Base-by-base conservation (phyloP, 2,797 vertebrate species). In the Danio albolineatus region DNA sequence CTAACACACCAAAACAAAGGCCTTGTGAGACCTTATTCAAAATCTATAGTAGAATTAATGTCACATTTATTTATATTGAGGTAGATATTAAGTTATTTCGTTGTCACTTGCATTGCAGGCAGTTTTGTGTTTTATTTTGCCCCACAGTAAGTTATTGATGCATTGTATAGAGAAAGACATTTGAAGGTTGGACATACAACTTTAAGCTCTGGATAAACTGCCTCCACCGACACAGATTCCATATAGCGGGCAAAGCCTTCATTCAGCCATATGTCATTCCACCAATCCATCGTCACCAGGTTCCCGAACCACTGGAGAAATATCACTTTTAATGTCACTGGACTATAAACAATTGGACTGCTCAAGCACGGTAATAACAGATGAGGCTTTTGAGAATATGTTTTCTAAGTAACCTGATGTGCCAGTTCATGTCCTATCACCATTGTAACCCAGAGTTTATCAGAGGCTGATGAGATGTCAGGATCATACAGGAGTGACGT, bases 241-340 rank as follows among this genome's bases (percentile, higher is more conserved):
- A 95, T 94, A 86, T 95, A 95, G 65, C 82, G 90, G 78, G 94
- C 94, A 89, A 96, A 96, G 56, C 94, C 94, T 76, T 95, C 94
- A 56, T 95, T 95, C 73, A 95, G 87, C 93, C 95, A 95, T 82
- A 94, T 90, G 69, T 95, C 95, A 54, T 94, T 95, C 94, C 93
- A 96, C 94, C 95, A 96, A 62, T 93, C 90, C 94, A 95, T 95
- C 10, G 94, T 95, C 82, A 95, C 94, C 87, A 95, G 88, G 85
- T 95, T 96, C 70, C 95, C 95, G 91, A 96, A 95, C 94, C 94
- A 95, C 94, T 95, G 80, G 43, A 67, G 10, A 59, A 5, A 43
- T 21, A 10, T 36, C 36, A 57, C 5, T 16, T 43, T 6, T 16
- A 56, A 41, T 17, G 17, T 2, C 1, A 44, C 61, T 21, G 6